Conservation (phyloP, 2,113 vertebrate species). For the Narcine bancroftii region DNA sequence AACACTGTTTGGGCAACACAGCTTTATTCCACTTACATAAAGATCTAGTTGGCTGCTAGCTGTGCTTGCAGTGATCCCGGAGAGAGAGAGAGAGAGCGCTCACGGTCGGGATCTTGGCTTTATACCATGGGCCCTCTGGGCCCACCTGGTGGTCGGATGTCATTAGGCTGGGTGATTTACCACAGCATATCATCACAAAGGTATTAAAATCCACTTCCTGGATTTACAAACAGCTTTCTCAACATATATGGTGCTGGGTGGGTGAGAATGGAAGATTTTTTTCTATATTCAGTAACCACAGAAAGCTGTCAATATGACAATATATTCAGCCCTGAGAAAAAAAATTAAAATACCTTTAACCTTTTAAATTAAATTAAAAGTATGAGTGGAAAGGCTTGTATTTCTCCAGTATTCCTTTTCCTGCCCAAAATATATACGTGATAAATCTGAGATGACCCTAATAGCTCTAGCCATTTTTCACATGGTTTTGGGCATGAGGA, state of each 20-base stretch:
- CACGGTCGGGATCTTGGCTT: too few relatives aligned
- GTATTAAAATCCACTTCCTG: background rate
- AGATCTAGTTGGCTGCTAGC: too few relatives aligned
- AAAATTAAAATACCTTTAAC: background rate
- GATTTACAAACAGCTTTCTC: background rate
- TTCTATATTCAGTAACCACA: background rate
- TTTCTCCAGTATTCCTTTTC: background rate
- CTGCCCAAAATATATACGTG: background rate
- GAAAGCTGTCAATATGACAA: background rate
- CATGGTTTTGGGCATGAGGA: background rate
- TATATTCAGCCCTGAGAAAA: background rate
- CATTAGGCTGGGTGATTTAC: too few relatives aligned
- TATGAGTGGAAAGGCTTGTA: background rate
- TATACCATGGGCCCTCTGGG: too few relatives aligned
- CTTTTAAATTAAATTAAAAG: too few relatives aligned
- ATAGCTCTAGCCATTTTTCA: background rate
- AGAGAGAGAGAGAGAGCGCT: too few relatives aligned
- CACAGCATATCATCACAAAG: too few relatives aligned
- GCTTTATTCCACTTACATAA: too few relatives aligned
- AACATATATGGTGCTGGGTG: too few relatives aligned
- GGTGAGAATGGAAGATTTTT: background rate
- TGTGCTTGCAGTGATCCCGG: too few relatives aligned
- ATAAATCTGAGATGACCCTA: background rate
- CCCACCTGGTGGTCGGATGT: too few relatives aligned
- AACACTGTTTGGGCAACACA: too few relatives aligned